These are phyloP conservation scores for Thrips palmi DNA, from an alignment of 1,140 invertebrate species.

Conservation along the genomic window DNA sequence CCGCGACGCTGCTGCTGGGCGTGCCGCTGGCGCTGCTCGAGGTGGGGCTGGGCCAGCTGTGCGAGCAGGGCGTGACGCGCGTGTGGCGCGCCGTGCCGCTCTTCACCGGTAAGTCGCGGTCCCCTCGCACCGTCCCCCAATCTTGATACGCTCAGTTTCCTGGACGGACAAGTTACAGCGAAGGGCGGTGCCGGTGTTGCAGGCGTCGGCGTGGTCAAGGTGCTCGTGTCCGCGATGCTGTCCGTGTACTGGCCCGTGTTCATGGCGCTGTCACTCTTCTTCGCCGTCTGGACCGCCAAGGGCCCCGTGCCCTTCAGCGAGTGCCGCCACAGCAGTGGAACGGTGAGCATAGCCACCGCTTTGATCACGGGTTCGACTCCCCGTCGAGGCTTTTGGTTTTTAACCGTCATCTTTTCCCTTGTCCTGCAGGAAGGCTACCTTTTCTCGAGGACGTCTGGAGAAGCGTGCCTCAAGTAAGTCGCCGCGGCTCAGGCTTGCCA, in stretches of 20 bases:
- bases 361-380: too few relatives aligned
- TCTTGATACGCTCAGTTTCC: background rate
- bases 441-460: too few relatives aligned
- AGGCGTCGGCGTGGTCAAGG: slow-evolving; percentile 36
- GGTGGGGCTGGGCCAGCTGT: slow-evolving; percentile 57
- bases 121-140: too few relatives aligned
- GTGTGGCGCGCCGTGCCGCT: slow-evolving; percentile 63
- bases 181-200: too few relatives aligned
- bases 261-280: slow-evolving; percentile 28
- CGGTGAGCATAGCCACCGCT: too few relatives aligned
- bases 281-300: slow-evolving; percentile 30
- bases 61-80: slow-evolving; percentile 52
- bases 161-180: background rate
- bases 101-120: slow-evolving; percentile 52
- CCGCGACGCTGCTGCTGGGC: slow-evolving; percentile 39
- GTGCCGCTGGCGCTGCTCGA: slow-evolving; percentile 58
- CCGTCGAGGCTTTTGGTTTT: too few relatives aligned
- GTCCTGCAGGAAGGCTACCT: too few relatives aligned
- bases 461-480: too few relatives aligned
- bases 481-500: too few relatives aligned
- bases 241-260: slow-evolving; percentile 31
- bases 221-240: slow-evolving; percentile 27
- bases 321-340: slow-evolving; percentile 15
- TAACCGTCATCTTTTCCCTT: too few relatives aligned
- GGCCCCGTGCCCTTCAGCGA: slow-evolving; percentile 29